Evolutionary conservation across 1,140 invertebrate species (phyloP).

Genomic region (Hydropsyche tenuis): DNA sequence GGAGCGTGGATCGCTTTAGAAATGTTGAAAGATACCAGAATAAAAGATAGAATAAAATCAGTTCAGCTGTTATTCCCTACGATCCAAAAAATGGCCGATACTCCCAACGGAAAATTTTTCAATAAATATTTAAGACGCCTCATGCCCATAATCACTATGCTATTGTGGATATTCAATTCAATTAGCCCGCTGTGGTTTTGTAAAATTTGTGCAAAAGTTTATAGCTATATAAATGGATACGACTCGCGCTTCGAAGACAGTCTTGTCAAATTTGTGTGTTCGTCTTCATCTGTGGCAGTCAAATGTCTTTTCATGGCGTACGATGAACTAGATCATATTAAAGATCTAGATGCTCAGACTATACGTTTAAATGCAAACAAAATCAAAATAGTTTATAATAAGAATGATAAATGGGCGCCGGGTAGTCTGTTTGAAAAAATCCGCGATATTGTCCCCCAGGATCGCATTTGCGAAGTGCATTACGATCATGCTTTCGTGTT

Average conservation of each 20-base stretch:
- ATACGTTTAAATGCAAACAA: constrained; percentile 62
- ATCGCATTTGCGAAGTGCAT: constrained; percentile 71
- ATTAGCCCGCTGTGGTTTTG: constrained; percentile 59
- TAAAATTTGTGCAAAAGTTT: background rate
- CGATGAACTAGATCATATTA: constrained; percentile 69
- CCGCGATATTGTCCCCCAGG: constrained; percentile 65
- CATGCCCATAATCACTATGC: constrained; percentile 62
- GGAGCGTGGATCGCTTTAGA: constrained; percentile 82
- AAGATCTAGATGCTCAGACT: constrained; percentile 65
- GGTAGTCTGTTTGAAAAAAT: constrained; percentile 70
- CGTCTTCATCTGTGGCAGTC: constrained; percentile 60
- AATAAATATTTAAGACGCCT: constrained; percentile 64
- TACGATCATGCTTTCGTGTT: constrained; percentile 80
- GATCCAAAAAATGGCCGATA: constrained; percentile 77
- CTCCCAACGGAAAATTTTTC: constrained; percentile 71
- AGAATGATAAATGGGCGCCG: constrained; percentile 78
- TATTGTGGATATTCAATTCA: constrained; percentile 66
- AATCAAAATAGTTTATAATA: constrained; percentile 79
- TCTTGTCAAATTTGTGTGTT: constrained; percentile 60
- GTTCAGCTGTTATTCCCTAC: constrained; percentile 83
- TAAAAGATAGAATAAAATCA: constrained; percentile 61
- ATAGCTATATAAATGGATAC: background rate
- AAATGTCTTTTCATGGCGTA: constrained; percentile 67
- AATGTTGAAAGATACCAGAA: constrained; percentile 66
- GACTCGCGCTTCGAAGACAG: constrained; percentile 51